Evolutionary conservation across 35 echinoderm and acorn worm species (phyloP).

Genomic region (Apostichopus californicus): DNA sequence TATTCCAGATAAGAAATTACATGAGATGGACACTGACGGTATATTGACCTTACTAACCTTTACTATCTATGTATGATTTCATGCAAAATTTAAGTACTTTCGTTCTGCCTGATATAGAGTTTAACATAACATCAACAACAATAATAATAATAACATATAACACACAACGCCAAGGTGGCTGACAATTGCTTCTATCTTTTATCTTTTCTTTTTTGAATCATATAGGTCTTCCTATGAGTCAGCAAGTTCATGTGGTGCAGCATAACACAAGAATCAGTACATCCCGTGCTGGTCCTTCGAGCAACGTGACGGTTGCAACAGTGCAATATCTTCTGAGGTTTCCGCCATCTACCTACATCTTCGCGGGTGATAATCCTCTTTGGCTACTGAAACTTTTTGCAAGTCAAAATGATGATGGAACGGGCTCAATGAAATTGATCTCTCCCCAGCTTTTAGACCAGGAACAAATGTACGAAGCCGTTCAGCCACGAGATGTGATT

Average conservation of each 20-base stretch:
- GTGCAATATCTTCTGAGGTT: neutral
- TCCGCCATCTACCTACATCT: neutral
- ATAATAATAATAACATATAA: neutral
- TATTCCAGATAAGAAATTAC: too few relatives aligned
- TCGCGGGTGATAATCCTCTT: neutral
- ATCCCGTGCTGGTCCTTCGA: neutral
- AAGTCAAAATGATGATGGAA: neutral
- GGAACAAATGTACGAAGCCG: neutral
- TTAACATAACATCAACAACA: neutral
- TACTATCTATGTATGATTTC: too few relatives aligned
- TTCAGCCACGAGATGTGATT: neutral
- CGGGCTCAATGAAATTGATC: neutral
- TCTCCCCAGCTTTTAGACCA: neutral
- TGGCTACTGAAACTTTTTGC: conserved; percentile 28
- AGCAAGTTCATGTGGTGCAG: neutral
- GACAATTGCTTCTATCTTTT: too few relatives aligned
- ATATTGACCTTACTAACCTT: too few relatives aligned
- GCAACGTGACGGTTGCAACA: neutral
- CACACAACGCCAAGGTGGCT: neutral
- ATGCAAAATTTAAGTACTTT: too few relatives aligned
- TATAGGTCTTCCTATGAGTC: neutral
- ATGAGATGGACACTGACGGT: too few relatives aligned
- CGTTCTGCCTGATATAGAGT: too few relatives aligned
- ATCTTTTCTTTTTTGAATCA: too few relatives aligned
- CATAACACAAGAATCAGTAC: neutral